Base-by-base conservation (phyloP, 2,113 vertebrate genomes). In the Edolisoma coerulescens region DNA sequence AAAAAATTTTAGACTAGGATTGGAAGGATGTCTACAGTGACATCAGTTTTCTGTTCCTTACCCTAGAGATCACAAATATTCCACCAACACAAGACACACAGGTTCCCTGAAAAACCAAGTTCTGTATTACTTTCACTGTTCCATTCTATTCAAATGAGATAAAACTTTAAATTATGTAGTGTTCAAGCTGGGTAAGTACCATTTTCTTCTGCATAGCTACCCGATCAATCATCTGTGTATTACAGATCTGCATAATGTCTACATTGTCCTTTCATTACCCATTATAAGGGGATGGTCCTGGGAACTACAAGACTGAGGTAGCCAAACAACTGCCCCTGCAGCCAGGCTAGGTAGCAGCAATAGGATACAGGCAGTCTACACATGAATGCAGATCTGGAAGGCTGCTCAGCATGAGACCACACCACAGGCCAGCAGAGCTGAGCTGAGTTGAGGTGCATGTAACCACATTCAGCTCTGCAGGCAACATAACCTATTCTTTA, bases 391-490 rank as follows among this genome's bases (percentile, higher is more conserved):
- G 59, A 81, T 37, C 39, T 45, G n/a, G 68, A 87, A 74, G 28
- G 45, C 26, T 73, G 32, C 37, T 91, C 73, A 77, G 33, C 41
- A 77, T 8, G 10, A 89, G 30, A 60, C 6, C 33, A 47, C 39
- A 44, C 3, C n/a, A 44, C 27, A 22, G 41, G 27, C 16, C 42
- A 69, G 19, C 21, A 32, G 61, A 65, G 39, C 44, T 50, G 27
- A 70, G 17, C 42, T 59, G 47, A 44, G 44, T 19, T 45, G 24
- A 30, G 3, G 61, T 39, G 30, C 0, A 0, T 27, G 52, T 22
- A 77, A 39, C 11, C 57, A 75, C 27, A 53, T 11, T 10, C 44
- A 73, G 27, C 45, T 64, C 61, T 5, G 5, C 37, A 69, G 37
- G 59, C 28, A 56, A 32, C 9, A 24, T 11, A 73, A 71, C 10